Base-by-base conservation (phyloP, 2,797 vertebrate species). In the Apodemus agrarius region DNA sequence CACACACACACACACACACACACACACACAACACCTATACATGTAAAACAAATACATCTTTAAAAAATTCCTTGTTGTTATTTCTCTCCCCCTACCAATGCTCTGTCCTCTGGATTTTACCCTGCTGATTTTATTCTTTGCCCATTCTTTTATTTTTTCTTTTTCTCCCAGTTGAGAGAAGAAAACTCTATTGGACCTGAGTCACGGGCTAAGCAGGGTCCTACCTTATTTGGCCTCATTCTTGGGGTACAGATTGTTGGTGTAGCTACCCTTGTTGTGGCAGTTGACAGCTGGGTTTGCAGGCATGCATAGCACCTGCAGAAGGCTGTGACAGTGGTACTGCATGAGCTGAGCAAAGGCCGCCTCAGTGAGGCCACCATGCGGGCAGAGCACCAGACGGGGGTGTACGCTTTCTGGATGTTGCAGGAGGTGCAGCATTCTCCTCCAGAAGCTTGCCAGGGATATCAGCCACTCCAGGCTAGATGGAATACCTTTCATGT, bases 81-180 rank as follows among this genome's bases (percentile, higher is more conserved):
- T 1, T 21, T 82, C 22, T 90, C 12, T 87, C 21, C 6, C 59
- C 12, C 17, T 93, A 79, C 90, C 29, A 82, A 3, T 84, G 69
- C 52, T 96, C 65, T 74, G 74, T 92, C 69, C 75, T 96, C 79
- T 87, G 76, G 34, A 72, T 57, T 67, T 54, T 52, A 54, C 21
- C 34, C 78, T 89, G 69, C 65, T 95, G 26, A 63, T 75, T 84
- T 93, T 95, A 43, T 43, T 12, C 12, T 43, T 84, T 52, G 22
- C 7, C 6, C 12, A 7, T 76, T 46, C 40, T 13, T 46, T 76
- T 24, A 26, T 43, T 26, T 24, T 46, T 76, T 76, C 74, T 43
- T 46, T 65, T 11, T 21, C 29, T 21, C 26, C 17, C 59, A 67
- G 26, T 49, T 85, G 61, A 67, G 17, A 49, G 61, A 65, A 65